Evolutionary conservation across 35 echinoderm and acorn worm genomes (phyloP), one percentile per base, ranked within the genome.

Genomic region (Acanthaster planci): DNA sequence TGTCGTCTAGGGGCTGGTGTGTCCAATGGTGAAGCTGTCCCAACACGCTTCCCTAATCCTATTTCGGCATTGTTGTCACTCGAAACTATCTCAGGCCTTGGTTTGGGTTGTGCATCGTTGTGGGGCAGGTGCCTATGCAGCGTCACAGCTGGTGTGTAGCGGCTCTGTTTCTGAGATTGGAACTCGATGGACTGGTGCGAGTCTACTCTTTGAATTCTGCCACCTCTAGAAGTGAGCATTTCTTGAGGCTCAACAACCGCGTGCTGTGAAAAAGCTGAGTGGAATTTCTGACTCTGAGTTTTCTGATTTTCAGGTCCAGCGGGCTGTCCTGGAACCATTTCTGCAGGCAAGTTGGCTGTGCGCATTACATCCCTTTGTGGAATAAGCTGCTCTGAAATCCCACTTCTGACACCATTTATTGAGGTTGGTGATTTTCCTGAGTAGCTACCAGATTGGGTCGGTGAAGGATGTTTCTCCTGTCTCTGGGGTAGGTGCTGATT

Each of bases 1-100:
- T 90, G 83, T 38, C 77, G 89, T 47, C 92, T 80, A 54, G 92
- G 92, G 35, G 92, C 92, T 67, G 92, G 92, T 60, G 92, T 93
- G 37, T 93, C 92, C 35, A 93, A 50, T 8, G 92, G 92, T 16
- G 92, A 93, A 5, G 82, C 52, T 53, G 77, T 77, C 19, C 53
- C 72, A 7, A 55, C 78, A 15, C 51, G 54, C n/a, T 55, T 79
- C 52, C 34, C 67, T 52, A 32, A 77, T 18, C 50, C 37, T 31
- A n/a, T 16, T 84, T 16, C 19, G 5, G 9, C 12, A 14, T 84
- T 37, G 19, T 52, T 81, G 23, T 68, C 36, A 23, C 50, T 42
- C 16, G 27, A 77, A 2, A 38, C 37, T 40, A 18, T 39, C 53
- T 84, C 59, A n/a, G 37, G 16, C 39, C 29, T 30, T 80, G 16